Percentiles rank a stretch among this genome's conserved stretches.
Evolutionary conservation across 2,888 invertebrate species (phyloP).

Genomic region (Calameuta filiformis): DNA sequence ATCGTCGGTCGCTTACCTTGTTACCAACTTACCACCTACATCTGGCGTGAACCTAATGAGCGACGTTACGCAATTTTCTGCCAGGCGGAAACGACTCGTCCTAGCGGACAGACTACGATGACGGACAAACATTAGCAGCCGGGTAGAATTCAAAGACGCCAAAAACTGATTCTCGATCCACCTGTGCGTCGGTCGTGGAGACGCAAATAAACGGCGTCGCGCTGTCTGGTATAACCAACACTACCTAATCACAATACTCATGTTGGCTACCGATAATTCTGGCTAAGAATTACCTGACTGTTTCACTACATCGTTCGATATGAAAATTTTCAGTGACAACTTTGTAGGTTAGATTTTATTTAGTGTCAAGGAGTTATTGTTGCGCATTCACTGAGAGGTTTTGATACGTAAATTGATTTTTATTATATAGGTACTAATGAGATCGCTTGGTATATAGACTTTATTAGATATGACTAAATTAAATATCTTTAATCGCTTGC

Average conservation of each 20-base stretch:
- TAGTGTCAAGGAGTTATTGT: neutral
- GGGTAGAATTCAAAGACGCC: neutral
- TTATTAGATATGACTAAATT: neutral
- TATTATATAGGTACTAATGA: neutral
- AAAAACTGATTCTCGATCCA: slow-evolving; percentile 24
- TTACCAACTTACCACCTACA: neutral
- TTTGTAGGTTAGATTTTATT: neutral
- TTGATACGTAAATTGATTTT: neutral
- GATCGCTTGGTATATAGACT: neutral
- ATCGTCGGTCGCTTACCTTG: neutral
- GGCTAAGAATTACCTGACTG: slow-evolving; percentile 8
- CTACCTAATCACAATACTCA: slow-evolving; percentile 43
- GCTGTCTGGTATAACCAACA: slow-evolving; percentile 53
- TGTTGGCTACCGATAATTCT: slow-evolving; percentile 43
- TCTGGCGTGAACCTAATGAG: neutral
- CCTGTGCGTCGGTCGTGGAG: slow-evolving; percentile 37
- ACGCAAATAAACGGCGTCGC: slow-evolving; percentile 62
- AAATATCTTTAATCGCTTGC: neutral
- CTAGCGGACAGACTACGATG: slow-evolving; percentile 18
- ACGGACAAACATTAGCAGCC: slow-evolving; percentile 4
- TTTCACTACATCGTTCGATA: neutral
- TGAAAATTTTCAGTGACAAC: neutral
- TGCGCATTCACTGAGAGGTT: neutral
- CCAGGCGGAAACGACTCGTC: slow-evolving; percentile 2
- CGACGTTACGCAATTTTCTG: neutral